phyloP scores from a whole-genome alignment of 2,113 vertebrate species.

The Gavialis gangeticus region DNA sequence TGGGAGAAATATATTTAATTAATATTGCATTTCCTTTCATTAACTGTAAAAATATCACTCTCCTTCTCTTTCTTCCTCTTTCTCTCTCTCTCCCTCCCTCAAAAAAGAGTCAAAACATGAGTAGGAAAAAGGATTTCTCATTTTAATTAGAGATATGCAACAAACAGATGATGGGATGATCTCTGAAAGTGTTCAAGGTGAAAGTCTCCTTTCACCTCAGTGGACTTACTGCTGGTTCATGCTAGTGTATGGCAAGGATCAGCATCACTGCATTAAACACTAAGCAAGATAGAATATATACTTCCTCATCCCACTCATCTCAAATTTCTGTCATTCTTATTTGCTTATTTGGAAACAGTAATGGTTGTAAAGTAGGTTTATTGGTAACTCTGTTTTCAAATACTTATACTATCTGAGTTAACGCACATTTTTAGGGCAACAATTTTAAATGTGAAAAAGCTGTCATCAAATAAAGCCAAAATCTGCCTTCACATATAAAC shows the following conservation, averaged over 20 bases:
- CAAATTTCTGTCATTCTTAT: neutral
- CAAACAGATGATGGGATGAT: neutral
- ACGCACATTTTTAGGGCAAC: no score
- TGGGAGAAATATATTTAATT: neutral
- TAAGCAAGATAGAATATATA: neutral
- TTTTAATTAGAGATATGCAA: neutral
- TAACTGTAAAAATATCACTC: neutral
- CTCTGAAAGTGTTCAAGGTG: neutral
- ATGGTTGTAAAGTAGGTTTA: neutral
- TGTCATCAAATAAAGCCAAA: no score
- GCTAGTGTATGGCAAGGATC: neutral
- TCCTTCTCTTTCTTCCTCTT: neutral
- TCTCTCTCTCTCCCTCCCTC: neutral
- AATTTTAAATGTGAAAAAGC: no score
- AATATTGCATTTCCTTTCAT: neutral
- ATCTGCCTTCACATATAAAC: no score
- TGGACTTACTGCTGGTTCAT: neutral
- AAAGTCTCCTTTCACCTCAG: neutral
- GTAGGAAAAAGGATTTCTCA: neutral
- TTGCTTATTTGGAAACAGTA: neutral
- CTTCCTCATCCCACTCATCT: neutral
- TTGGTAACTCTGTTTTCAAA: neutral
- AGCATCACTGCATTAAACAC: neutral
- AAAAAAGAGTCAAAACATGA: neutral
- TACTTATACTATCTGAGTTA: fast-evolving